Percentiles rank a stretch among this genome's conserved stretches.
These are phyloP conservation scores for Ennomos fuscantarius DNA, from an alignment of 2,888 invertebrate genomes.

Conservation along the genomic window DNA sequence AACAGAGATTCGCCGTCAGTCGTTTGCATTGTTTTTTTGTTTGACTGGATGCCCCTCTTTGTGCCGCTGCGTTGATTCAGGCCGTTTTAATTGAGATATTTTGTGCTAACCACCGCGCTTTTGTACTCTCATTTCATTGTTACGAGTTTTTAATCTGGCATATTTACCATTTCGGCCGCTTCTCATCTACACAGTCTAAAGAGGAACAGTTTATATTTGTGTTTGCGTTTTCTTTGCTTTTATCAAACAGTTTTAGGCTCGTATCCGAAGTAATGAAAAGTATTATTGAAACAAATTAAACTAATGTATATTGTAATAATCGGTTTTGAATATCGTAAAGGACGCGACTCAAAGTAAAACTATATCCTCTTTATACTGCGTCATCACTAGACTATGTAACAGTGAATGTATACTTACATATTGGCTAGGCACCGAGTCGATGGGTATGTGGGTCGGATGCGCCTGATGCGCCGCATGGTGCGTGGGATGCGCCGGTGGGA, in stretches of 20 bases:
- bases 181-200: slow-evolving; percentile 14
- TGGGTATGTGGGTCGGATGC: slow-evolving; percentile 75
- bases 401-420: slow-evolving; percentile 65
- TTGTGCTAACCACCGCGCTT: slow-evolving; percentile 43
- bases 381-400: background rate
- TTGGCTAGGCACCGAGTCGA: slow-evolving; percentile 81
- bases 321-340: too few relatives aligned
- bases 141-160: slow-evolving; percentile 25
- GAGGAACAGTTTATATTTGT: slow-evolving; percentile 11
- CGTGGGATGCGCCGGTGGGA: slow-evolving; percentile 71
- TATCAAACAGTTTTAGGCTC: too few relatives aligned
- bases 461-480: slow-evolving; percentile 71
- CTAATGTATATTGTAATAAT: too few relatives aligned
- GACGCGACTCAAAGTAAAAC: background rate
- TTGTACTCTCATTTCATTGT: slow-evolving; percentile 39
- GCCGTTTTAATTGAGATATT: slow-evolving; percentile 42
- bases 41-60: slow-evolving; percentile 64
- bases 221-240: background rate
- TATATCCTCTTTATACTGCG: slow-evolving; percentile 14
- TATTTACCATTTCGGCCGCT: slow-evolving; percentile 10
- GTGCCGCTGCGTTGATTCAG: slow-evolving; percentile 39
- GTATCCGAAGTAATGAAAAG: too few relatives aligned
- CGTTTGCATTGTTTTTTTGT: slow-evolving; percentile 58
- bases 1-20: slow-evolving; percentile 74
- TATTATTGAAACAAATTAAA: too few relatives aligned